These are phyloP conservation scores for Trematomus loennbergii DNA, from an alignment of 2,113 vertebrate species.

Conservation along the genomic window DNA sequence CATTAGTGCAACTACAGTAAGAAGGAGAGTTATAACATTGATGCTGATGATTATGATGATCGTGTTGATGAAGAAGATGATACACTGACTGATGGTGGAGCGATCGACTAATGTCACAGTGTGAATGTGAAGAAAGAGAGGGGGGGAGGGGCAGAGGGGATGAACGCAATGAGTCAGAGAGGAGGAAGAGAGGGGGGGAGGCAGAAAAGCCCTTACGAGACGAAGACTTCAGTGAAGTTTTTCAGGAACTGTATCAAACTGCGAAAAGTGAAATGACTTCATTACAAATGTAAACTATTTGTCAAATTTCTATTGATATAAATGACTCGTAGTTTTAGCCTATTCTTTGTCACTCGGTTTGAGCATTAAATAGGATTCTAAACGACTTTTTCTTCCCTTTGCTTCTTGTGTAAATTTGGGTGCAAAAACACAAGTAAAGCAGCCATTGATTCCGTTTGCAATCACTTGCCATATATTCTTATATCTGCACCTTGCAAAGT, in stretches of 20 bases:
- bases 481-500: background rate
- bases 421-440: background rate
- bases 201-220: constrained; percentile 22
- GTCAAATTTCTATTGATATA: too few relatives aligned
- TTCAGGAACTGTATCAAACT: constrained; percentile 24
- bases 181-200: constrained; percentile 5
- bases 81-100: constrained; percentile 39
- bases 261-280: background rate
- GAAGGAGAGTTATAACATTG: constrained; percentile 44
- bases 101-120: constrained; percentile 46
- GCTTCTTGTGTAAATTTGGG: background rate
- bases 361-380: background rate
- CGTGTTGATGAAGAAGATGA: constrained; percentile 53
- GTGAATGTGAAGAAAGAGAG: constrained; percentile 8
- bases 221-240: constrained; percentile 3
- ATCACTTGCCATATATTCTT: background rate
- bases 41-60: constrained; percentile 66
- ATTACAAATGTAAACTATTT: background rate
- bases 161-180: constrained; percentile 27
- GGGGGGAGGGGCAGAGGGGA: background rate
- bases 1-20: constrained; percentile 66
- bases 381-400: background rate
- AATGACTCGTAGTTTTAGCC: background rate
- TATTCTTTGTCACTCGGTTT: background rate
- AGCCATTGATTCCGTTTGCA: background rate